Conservation (phyloP, 37 sponge, comb jelly and placozoan species). For the Aphrocallistes beatrix region DNA sequence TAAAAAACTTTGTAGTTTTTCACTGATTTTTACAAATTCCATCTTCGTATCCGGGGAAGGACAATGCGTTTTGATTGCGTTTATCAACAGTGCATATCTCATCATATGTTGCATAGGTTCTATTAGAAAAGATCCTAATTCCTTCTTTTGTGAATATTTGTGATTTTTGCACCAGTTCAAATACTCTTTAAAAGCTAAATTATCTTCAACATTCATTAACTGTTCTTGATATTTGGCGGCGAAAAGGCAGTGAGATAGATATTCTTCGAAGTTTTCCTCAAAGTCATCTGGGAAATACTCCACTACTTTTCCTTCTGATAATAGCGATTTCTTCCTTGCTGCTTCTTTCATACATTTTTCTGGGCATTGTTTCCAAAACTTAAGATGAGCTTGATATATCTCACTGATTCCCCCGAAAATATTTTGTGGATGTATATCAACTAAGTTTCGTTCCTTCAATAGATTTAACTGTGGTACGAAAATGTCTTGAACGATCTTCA, state of each 20-base stretch:
- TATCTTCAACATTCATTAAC: background rate
- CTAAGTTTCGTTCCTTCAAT: background rate
- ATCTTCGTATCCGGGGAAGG: background rate
- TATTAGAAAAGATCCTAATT: background rate
- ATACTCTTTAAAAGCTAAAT: background rate
- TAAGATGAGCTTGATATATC: background rate
- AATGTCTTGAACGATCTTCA: background rate
- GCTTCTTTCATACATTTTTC: background rate
- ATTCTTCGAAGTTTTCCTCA: background rate
- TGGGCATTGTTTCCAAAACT: background rate
- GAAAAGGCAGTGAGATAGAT: background rate
- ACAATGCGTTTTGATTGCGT: background rate
- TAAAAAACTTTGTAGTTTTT: background rate
- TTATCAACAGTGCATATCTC: background rate
- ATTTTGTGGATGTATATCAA: background rate
- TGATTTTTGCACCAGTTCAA: conserved; percentile 2
- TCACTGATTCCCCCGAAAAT: background rate
- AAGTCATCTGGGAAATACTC: background rate
- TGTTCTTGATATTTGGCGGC: background rate
- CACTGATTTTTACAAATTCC: background rate
- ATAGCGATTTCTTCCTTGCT: background rate
- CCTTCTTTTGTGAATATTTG: background rate
- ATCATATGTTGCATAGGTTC: background rate
- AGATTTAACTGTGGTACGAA: background rate
- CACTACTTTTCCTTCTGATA: background rate